A percentile compares a stretch with the other conserved stretches of the same genome.
Evolutionary conservation across 2,797 vertebrate genomes (phyloP).

Genomic region (Dallia pectoralis): DNA sequence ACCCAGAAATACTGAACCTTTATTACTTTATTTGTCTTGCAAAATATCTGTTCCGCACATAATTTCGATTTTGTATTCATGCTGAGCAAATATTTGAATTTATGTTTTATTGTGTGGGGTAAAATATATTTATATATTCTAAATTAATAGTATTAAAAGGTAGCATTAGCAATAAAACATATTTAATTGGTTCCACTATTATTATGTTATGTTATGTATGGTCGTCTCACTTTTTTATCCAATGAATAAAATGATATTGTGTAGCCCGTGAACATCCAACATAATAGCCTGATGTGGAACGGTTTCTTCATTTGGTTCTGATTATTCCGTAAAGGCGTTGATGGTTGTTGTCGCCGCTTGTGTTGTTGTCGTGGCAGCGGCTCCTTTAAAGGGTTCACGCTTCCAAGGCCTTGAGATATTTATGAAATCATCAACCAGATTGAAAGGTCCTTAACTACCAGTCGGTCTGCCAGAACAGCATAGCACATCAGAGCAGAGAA

Average conservation of each 20-base stretch:
- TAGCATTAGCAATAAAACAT: not conserved
- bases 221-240: not conserved
- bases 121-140: not conserved
- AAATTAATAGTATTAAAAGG: not conserved
- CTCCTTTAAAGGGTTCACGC: conserved; percentile 30
- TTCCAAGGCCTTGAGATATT: conserved; percentile 26
- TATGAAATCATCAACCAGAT: conserved; percentile 36
- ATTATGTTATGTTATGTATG: not conserved
- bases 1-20: not conserved
- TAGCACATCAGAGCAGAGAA: conserved; percentile 15
- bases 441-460: conserved; percentile 23
- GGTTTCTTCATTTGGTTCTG: not conserved
- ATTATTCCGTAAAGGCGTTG: not conserved
- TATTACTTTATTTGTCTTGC: not conserved
- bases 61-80: too few species aligned
- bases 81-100: not conserved
- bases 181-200: not conserved
- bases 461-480: conserved; percentile 20
- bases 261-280: not conserved
- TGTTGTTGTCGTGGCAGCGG: conserved; percentile 9
- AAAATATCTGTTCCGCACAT: not conserved
- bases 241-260: not conserved
- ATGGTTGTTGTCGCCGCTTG: not conserved
- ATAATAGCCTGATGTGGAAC: conserved; percentile 5
- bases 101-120: not conserved